Base-by-base conservation (phyloP, 2,797 vertebrate genomes). In the Enteromius viviparus region DNA sequence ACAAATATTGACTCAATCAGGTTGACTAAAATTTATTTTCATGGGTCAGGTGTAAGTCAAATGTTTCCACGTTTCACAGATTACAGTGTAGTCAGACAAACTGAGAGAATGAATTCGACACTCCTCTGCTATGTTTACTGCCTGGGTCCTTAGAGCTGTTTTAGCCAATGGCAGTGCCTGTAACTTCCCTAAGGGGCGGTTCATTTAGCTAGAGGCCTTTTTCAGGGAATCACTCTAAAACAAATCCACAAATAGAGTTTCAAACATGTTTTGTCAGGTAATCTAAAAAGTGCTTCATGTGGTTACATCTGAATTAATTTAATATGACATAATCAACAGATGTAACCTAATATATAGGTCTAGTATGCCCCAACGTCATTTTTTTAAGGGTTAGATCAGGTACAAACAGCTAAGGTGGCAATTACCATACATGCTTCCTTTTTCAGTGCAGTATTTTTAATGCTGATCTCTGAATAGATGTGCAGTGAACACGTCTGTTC, bases 121-220 rank as follows among this genome's bases (percentile, higher is more conserved):
- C 58, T 58, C 4, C 23, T 76, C 3, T 82, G 17, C 62, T 76
- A 26, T 66, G 72, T 76, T 68, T 76, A 58, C 74, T 76, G 40
- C 34, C 17, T 37, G 49, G 12, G 26, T 58, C 17, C 15, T 82
- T 45, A 68, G 47, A 76, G 72, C 62, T 42, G 19, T 26, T 15
- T 40, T 68, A 37, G 17, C 34, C 47, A 55, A 29, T 66, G 42
- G 76, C 60, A 66, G 17, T 66, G 11, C 80, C 23, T 53, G 62
- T 66, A 76, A 76, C 47, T 51, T 82, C 32, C 62, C 71, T 65
- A 68, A 55, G 49, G 80, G 29, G 47, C 8, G 5, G 2, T 55
- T 69, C 23, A 58, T 76, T 60, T 76, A 69, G 72, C 81, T 29
- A 6, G 51, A 40, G 49, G 49, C 26, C 34, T 76, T 29, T 74